These are phyloP conservation scores for Proctacanthus coquilletti DNA, from an alignment of 1,140 invertebrate genomes.

Conservation along the genomic window DNA sequence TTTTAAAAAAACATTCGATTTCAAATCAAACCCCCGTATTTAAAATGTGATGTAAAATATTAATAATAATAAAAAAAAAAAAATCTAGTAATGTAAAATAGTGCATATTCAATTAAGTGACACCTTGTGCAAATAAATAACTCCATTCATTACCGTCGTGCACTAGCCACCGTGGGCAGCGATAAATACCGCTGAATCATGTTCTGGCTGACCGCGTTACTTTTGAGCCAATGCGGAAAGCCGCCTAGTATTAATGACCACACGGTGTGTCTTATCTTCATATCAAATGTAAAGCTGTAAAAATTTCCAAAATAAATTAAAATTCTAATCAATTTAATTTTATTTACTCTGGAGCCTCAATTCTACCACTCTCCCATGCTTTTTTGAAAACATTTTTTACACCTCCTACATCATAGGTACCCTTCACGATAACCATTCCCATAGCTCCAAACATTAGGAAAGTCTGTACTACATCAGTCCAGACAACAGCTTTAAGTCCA, in stretches of 20 bases:
- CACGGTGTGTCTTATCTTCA: slow-evolving; percentile 53
- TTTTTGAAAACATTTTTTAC: slow-evolving; percentile 47
- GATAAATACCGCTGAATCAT: slow-evolving; percentile 65
- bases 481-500: slow-evolving; percentile 82
- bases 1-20: no score
- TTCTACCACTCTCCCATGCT: slow-evolving; percentile 51
- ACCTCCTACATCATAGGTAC: slow-evolving; percentile 63
- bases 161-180: slow-evolving; percentile 47
- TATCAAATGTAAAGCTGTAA: slow-evolving; percentile 47
- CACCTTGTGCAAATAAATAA: no score
- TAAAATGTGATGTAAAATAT: no score
- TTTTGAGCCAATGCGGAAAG: slow-evolving; percentile 65
- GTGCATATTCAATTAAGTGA: no score
- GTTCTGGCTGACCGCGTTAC: slow-evolving; percentile 68
- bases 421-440: slow-evolving; percentile 62
- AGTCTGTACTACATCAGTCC: slow-evolving; percentile 84
- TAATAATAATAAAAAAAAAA: no score
- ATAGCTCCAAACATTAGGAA: slow-evolving; percentile 73
- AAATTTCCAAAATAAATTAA: slow-evolving; percentile 1
- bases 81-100: no score
- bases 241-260: slow-evolving; percentile 64
- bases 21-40: no score
- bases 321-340: background rate
- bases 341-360: slow-evolving; percentile 59
- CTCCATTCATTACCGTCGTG: slow-evolving; percentile 39